Conservation (phyloP, 1,140 invertebrate genomes). For the Papilio polytes region DNA sequence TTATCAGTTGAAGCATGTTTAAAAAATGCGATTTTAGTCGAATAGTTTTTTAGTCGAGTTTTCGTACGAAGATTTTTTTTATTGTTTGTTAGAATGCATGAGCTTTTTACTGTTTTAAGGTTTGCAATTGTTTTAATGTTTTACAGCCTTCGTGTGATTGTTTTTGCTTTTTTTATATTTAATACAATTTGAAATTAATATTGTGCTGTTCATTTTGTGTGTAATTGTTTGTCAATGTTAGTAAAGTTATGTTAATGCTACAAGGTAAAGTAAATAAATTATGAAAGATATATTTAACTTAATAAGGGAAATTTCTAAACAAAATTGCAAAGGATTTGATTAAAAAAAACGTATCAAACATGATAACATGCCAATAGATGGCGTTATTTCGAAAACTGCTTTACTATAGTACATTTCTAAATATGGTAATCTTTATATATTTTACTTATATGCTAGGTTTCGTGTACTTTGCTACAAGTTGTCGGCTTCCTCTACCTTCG, state of each 20-base stretch:
- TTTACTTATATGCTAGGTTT: conserved; percentile 87
- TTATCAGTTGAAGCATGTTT: conserved; percentile 44
- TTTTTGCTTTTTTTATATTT: neutral
- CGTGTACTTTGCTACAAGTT: conserved; percentile 98
- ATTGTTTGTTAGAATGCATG: neutral
- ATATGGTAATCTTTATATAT: neutral
- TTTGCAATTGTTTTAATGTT: neutral
- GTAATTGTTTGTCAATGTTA: neutral
- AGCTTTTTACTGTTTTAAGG: neutral
- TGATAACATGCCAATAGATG: neutral
- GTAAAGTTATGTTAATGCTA: neutral
- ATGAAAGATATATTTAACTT: neutral
- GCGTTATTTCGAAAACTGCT: neutral
- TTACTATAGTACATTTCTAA: neutral
- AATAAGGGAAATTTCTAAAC: neutral
- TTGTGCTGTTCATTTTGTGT: neutral
- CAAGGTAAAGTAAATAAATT: neutral
- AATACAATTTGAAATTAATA: neutral
- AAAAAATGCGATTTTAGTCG: neutral
- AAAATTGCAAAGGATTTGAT: too few species aligned
- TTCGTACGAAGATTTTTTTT: neutral
- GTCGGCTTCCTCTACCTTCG: conserved; percentile 97
- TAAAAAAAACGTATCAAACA: neutral
- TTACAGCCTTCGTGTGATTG: neutral
- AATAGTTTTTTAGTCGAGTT: neutral